phyloP scores from a whole-genome alignment of 37 sponge, comb jelly and placozoan species.

The Eunapius fragilis region DNA sequence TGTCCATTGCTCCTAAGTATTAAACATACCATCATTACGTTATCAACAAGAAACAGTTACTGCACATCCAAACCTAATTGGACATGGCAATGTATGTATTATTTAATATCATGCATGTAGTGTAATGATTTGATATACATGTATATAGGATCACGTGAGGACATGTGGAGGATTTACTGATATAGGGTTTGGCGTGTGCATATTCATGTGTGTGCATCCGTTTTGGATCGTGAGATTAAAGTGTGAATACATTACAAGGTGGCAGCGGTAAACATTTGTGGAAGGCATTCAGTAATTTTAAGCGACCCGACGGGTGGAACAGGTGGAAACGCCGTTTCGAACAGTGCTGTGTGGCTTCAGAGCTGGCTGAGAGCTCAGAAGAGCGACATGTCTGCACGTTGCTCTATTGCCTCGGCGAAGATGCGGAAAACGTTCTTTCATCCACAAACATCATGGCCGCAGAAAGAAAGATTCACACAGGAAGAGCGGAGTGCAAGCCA shows the following conservation, averaged over 20 bases:
- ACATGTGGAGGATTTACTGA: too few relatives aligned
- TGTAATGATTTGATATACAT: too few relatives aligned
- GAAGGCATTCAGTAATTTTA: not conserved
- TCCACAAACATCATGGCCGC: not conserved
- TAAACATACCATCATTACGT: not conserved
- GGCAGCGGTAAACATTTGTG: not conserved
- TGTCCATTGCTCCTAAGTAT: conserved; percentile 52
- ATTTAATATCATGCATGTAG: not conserved
- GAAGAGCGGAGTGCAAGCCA: not conserved
- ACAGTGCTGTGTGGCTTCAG: conserved; percentile 17
- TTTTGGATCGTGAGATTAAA: too few relatives aligned
- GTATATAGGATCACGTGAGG: too few relatives aligned
- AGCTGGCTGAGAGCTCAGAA: not conserved
- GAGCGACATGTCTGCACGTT: conserved; percentile 12
- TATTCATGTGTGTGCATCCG: too few relatives aligned
- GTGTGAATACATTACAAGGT: not conserved
- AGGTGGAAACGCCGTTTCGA: conserved; percentile 11
- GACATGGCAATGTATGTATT: not conserved
- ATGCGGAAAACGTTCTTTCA: conserved; percentile 11
- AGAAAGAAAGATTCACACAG: not conserved
- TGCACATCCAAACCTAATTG: too few relatives aligned
- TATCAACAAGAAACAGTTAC: not conserved
- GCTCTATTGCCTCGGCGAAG: conserved; percentile 27
- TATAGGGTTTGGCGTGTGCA: too few relatives aligned
- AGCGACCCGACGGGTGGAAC: conserved; percentile 22